Evolutionary conservation across 2,113 vertebrate species (phyloP), one percentile per base, ranked within the genome.

Genomic region (Empidonax traillii): DNA sequence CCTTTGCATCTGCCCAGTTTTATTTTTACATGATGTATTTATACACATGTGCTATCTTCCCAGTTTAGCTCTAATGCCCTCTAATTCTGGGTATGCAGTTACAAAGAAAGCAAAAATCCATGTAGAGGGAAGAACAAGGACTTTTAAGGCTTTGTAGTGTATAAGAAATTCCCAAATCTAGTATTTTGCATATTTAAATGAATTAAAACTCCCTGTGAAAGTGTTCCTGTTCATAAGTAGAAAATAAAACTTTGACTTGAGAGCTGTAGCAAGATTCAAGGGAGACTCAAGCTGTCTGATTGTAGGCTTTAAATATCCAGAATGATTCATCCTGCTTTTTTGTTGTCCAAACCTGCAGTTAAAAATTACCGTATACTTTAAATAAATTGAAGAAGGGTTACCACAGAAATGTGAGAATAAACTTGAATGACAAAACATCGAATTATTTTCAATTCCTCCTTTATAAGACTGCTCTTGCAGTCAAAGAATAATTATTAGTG

Each of bases 291-390:
- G 84, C 94, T 96, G 87, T 95, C 92, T 97, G 92, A 97, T 96
- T 95, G 91, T 94, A 92, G 93, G 85, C 94, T 97, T 97, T 95
- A 96, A 96, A 96, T 96, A 95, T 56, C 78, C 59, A 53, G 87
- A 94, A 87, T 96, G 94, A 96, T 96, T 97, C 93, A 96, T 96
- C 85, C 53, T 87, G 84, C 74, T 95, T 95, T 96, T 87, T 90
- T 95, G 94, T 96, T 95, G 94, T 94, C 87, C 87, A 94, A 95
- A 96, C 94, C 81, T 79, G 78, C 94, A 95, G 83, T 97, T 97
- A 97, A 97, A 97, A 96, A 95, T 96, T 97, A 96, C 94, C 0
- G 5, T 94, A 33, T 85, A 90, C 90, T 96, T 94, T 35, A 94
- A 97, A 87, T 95, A 96, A 95, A 96, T 95, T 92, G 80, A 92